Evolutionary conservation across 2,113 vertebrate species (phyloP).

Genomic region (Cryptotis parvus): DNA sequence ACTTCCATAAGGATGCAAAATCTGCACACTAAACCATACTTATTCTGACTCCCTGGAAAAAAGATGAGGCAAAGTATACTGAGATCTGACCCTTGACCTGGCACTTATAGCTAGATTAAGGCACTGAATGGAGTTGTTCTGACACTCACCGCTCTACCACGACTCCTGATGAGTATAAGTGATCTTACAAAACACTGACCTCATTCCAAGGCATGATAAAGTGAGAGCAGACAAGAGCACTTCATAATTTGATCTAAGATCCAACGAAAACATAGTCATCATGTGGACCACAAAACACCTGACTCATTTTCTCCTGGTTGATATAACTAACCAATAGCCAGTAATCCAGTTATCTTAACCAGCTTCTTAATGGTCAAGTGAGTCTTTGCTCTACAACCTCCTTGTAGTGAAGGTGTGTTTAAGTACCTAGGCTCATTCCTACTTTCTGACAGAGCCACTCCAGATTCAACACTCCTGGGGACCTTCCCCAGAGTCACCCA

Average conservation of each 20-base stretch:
- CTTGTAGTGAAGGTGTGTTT: not conserved
- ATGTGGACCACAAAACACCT: not conserved
- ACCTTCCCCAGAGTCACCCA: not conserved
- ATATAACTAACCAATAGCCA: no score
- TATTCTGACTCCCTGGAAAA: not conserved
- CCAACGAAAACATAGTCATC: not conserved
- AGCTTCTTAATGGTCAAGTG: not conserved
- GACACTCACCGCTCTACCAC: not conserved
- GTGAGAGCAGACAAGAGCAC: not conserved
- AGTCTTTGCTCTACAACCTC: not conserved
- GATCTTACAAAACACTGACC: not conserved
- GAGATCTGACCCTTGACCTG: not conserved
- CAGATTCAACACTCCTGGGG: not conserved
- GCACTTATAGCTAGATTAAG: not conserved
- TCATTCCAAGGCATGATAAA: not conserved
- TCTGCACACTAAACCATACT: not conserved
- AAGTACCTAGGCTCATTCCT: not conserved
- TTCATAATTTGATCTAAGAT: constrained; percentile 7
- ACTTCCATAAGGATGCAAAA: no score
- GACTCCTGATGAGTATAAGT: not conserved
- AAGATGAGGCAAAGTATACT: not conserved
- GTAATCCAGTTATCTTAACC: no score
- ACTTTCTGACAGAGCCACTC: not conserved
- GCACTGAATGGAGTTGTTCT: not conserved
- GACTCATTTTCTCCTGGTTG: not conserved